Conservation (phyloP, 92 coral and sea anemone species). For the Blastomussa wellsi region DNA sequence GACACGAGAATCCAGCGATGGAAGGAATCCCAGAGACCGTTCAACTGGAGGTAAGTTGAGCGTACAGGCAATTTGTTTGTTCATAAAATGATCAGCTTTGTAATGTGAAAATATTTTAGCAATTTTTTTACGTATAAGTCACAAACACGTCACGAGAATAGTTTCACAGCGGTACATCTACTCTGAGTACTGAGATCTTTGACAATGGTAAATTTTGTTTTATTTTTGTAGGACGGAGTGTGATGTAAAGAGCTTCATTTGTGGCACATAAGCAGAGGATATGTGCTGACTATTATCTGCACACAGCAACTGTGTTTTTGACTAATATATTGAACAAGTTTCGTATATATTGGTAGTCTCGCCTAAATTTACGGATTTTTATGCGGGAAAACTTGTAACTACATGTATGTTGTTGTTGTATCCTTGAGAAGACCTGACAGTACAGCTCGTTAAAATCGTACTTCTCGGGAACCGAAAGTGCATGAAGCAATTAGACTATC, state of each 20-base stretch:
- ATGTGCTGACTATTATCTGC: not conserved
- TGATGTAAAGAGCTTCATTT: not conserved
- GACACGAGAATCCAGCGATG: not conserved
- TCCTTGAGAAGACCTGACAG: too few relatives aligned
- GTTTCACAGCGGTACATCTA: not conserved
- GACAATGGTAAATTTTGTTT: not conserved
- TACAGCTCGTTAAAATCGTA: not conserved
- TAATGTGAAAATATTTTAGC: too few relatives aligned
- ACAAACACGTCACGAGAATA: not conserved
- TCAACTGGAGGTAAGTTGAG: not conserved
- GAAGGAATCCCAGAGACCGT: not conserved
- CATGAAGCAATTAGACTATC: not conserved
- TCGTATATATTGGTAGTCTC: not conserved
- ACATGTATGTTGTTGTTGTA: too few relatives aligned
- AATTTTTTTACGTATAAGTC: not conserved
- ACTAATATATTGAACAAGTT: not conserved
- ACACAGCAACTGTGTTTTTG: not conserved
- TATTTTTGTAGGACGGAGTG: conserved; percentile 5
- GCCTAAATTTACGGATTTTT: too few relatives aligned
- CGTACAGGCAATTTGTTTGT: not conserved
- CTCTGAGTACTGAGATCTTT: not conserved
- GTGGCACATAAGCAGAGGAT: not conserved
- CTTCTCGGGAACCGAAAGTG: not conserved
- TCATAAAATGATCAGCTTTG: not conserved
- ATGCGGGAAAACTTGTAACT: not conserved